Evolutionary conservation across 30 jellyfish, hydroid and myxozoan genomes (phyloP).

Genomic region (Clytia hemisphaerica): DNA sequence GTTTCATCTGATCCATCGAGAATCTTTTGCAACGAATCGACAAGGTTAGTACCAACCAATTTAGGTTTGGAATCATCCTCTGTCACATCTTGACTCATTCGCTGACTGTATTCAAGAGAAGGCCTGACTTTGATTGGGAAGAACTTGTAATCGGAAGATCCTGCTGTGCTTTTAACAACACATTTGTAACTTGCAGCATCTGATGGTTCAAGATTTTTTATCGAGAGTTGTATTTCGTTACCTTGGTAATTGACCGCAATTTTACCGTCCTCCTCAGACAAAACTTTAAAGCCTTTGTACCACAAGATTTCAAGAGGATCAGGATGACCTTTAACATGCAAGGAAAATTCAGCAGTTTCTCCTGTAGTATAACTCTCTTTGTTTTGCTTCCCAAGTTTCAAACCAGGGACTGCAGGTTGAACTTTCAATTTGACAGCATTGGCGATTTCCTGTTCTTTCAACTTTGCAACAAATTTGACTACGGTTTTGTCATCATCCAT

Average conservation of each 20-base stretch:
- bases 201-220: constrained; percentile 39
- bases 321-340: constrained; percentile 33
- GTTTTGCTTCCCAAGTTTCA: constrained; percentile 2
- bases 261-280: constrained; percentile 28
- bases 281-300: constrained; percentile 57
- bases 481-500: not conserved
- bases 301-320: constrained; percentile 38
- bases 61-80: too few species aligned
- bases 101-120: too few species aligned
- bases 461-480: not conserved
- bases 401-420: constrained; percentile 12
- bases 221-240: constrained; percentile 21
- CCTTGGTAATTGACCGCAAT: constrained; percentile 23
- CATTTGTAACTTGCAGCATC: constrained; percentile 81
- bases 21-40: too few species aligned
- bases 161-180: constrained; percentile 51
- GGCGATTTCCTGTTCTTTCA: not conserved
- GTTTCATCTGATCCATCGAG: too few species aligned
- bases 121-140: too few species aligned
- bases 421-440: constrained; percentile 1
- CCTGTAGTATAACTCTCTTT: constrained; percentile 28
- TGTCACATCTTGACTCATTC: too few species aligned
- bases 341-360: constrained; percentile 46
- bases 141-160: constrained; percentile 53
- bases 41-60: too few species aligned